Conservation (phyloP, 1,140 invertebrate species). For the Lordiphosa stackelbergi region DNA sequence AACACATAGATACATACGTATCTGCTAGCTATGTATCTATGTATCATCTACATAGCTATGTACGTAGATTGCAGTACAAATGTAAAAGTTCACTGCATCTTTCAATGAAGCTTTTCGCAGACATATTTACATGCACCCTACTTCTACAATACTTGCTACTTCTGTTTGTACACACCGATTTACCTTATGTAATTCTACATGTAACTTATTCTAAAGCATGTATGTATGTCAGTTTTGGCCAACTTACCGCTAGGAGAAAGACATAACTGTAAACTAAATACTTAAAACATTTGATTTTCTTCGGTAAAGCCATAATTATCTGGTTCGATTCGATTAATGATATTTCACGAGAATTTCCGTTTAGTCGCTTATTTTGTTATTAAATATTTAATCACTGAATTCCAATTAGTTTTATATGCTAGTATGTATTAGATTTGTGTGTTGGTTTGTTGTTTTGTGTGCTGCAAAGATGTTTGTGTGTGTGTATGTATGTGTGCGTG, state of each 20-base stretch:
- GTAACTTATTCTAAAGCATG: conserved; percentile 11
- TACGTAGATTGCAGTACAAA: conserved; percentile 5
- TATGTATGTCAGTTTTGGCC: conserved; percentile 11
- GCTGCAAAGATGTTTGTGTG: conserved; percentile 1
- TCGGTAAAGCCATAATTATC: conserved; percentile 66
- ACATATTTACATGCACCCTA: background rate
- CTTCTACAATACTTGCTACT: conserved; percentile 3
- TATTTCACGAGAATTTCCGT: conserved; percentile 10
- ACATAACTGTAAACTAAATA: conserved; percentile 77
- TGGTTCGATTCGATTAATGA: conserved; percentile 7
- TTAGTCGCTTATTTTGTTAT: conserved; percentile 8
- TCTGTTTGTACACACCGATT: conserved; percentile 8
- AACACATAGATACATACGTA: conserved; percentile 3
- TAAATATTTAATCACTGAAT: conserved; percentile 22
- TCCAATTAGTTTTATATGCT: conserved; percentile 14
- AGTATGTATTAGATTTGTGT: conserved; percentile 13
- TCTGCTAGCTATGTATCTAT: too few relatives aligned
- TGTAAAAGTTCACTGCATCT: background rate
- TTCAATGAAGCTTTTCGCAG: background rate
- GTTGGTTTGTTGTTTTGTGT: conserved; percentile 19
- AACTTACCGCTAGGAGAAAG: conserved; percentile 75
- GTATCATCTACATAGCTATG: too few relatives aligned
- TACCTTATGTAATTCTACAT: conserved; percentile 46
- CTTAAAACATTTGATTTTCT: conserved; percentile 77
- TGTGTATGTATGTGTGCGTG: conserved; percentile 13